Conservation (phyloP, 1,140 invertebrate species). For the Sycophila sp. region DNA sequence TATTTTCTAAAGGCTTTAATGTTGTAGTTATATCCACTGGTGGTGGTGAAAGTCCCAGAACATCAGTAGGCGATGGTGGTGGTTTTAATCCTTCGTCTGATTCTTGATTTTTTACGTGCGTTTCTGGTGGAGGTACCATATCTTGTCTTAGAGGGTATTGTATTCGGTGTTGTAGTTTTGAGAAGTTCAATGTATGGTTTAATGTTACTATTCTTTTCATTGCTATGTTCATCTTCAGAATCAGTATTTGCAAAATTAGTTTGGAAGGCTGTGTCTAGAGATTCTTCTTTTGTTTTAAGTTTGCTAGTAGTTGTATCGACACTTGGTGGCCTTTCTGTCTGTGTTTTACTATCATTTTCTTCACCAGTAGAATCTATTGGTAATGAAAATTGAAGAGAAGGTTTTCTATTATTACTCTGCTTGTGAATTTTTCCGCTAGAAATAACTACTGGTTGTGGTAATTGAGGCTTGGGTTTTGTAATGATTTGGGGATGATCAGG, state of each 20-base stretch:
- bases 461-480: slow-evolving; percentile 54
- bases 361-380: slow-evolving; percentile 54
- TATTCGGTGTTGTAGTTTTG: slow-evolving; percentile 37
- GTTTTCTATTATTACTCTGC: slow-evolving; percentile 42
- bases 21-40: slow-evolving; percentile 57
- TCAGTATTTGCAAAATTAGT: slow-evolving; percentile 53
- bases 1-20: slow-evolving; percentile 37
- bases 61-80: slow-evolving; percentile 55
- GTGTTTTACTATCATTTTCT: slow-evolving; percentile 53
- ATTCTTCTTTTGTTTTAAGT: slow-evolving; percentile 46
- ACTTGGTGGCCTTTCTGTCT: slow-evolving; percentile 54
- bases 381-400: slow-evolving; percentile 54
- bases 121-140: slow-evolving; percentile 59
- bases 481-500: slow-evolving; percentile 61
- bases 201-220: slow-evolving; percentile 26
- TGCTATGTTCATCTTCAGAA: slow-evolving; percentile 19
- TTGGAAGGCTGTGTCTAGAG: slow-evolving; percentile 52
- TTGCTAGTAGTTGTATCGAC: slow-evolving; percentile 43
- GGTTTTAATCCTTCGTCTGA: slow-evolving; percentile 56
- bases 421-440: slow-evolving; percentile 47
- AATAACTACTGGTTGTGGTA: slow-evolving; percentile 56
- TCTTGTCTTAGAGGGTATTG: slow-evolving; percentile 36
- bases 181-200: slow-evolving; percentile 10
- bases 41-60: slow-evolving; percentile 61
- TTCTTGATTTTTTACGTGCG: slow-evolving; percentile 15